Percentiles rank a stretch among this genome's conserved stretches.
Conservation (phyloP, 2,888 invertebrate species). For the Limnephilus auricula region DNA sequence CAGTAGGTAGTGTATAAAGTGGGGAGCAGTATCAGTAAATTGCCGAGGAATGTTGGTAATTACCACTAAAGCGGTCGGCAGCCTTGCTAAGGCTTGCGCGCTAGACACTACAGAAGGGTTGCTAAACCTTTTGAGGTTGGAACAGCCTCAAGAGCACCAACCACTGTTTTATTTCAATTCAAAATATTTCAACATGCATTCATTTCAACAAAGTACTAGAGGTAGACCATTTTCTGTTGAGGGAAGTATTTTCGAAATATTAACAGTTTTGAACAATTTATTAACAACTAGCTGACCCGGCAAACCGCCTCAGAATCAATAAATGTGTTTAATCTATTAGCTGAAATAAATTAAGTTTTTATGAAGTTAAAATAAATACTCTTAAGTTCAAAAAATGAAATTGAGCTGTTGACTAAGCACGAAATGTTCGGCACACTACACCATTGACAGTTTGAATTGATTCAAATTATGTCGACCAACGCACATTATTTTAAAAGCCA, state of each 20-base stretch:
- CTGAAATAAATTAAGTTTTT: too few relatives aligned
- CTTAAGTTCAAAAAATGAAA: too few relatives aligned
- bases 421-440: too few relatives aligned
- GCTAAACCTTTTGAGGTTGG: neutral
- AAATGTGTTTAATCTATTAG: too few relatives aligned
- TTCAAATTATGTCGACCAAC: too few relatives aligned
- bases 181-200: neutral
- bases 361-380: too few relatives aligned
- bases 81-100: neutral
- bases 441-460: too few relatives aligned
- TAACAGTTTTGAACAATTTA: too few relatives aligned
- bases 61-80: conserved; percentile 12
- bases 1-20: neutral
- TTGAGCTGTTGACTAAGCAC: too few relatives aligned
- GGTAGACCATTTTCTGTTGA: neutral
- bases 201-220: neutral
- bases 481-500: too few relatives aligned
- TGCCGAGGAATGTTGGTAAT: conserved; percentile 11
- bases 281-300: too few relatives aligned
- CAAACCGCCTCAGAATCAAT: too few relatives aligned
- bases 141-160: neutral
- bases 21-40: neutral
- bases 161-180: neutral
- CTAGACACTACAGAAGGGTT: neutral
- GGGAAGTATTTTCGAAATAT: neutral